These are phyloP conservation scores for Aythya baeri DNA, from an alignment of 2,113 vertebrate species.

Conservation along the genomic window DNA sequence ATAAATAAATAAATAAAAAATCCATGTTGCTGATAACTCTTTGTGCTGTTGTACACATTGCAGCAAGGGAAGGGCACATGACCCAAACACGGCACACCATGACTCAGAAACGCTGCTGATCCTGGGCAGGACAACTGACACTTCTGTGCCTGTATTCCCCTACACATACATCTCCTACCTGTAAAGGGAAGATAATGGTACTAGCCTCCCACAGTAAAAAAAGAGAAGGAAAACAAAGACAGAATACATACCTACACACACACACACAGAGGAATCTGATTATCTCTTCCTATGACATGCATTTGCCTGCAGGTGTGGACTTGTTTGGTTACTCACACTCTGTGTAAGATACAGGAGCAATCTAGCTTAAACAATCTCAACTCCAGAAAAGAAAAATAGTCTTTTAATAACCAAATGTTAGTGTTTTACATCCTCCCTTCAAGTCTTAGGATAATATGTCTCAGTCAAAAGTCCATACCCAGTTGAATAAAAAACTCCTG, in stretches of 20 bases:
- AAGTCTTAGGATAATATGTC: neutral
- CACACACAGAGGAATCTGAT: neutral
- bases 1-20: too few relatives aligned
- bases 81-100: rapidly evolving
- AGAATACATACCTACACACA: neutral
- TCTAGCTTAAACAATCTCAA: neutral
- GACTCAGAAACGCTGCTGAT: neutral
- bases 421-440: neutral
- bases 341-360: neutral
- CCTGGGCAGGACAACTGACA: neutral
- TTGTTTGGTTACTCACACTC: too few relatives aligned
- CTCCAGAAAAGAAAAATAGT: neutral
- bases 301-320: neutral
- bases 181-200: neutral
- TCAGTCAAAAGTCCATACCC: neutral
- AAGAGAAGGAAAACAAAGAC: neutral
- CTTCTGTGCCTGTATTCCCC: neutral
- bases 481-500: neutral
- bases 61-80: neutral
- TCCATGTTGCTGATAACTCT: neutral
- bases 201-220: rapidly evolving
- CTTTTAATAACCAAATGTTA: neutral
- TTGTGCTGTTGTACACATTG: rapidly evolving
- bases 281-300: neutral
- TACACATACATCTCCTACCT: neutral